Evolutionary conservation across 2,113 vertebrate species (phyloP), one percentile per base, ranked within the genome.

Genomic region (Bagarius yarrelli): DNA sequence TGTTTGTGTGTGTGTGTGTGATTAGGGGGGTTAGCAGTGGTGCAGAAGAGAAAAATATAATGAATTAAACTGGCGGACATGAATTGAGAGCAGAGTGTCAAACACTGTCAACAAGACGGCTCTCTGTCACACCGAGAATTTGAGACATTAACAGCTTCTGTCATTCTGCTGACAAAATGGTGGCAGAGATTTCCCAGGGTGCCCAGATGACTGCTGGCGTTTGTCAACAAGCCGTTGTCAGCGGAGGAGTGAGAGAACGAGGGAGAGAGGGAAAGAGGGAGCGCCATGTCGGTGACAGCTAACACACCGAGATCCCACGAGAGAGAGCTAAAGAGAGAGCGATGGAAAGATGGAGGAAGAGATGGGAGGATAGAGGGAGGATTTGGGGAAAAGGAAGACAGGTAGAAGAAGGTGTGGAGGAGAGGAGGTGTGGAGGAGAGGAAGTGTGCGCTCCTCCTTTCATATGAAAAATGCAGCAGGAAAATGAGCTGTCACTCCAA

Each of bases 401-500:
- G 73, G 78, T 61, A 67, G 63, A 40, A 66, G 93, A 93, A 93
- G 93, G 95, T 94, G 92, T 94, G 92, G 93, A 93, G 93, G 93
- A 92, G 94, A 91, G 92, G 36, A 66, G 61, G 60, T n/a, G 69
- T 50, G 60, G 67, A 50, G 56, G 34, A n/a, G 79, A 72, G 34
- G 59, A 61, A 59, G 67, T 70, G 80, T 69, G 74, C 71, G 55
- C 78, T 57, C 69, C 74, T 52, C 95, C 96, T 96, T 97, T 98
- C 94, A 89, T 86, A 84, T 93, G 90, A 95, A 6, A 94, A 96
- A 92, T 95, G 94, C 92, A 93, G 92, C 94, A 93, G 95, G 95
- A 97, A 96, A 99, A 98, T 98, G 97, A 99, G 96, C 97, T 98
- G 97, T 99, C 97, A 98, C 95, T 97, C 93, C 94, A 97, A 98